phyloP scores from a whole-genome alignment of 2,113 vertebrate genomes.

The Collichthys lucidus region DNA sequence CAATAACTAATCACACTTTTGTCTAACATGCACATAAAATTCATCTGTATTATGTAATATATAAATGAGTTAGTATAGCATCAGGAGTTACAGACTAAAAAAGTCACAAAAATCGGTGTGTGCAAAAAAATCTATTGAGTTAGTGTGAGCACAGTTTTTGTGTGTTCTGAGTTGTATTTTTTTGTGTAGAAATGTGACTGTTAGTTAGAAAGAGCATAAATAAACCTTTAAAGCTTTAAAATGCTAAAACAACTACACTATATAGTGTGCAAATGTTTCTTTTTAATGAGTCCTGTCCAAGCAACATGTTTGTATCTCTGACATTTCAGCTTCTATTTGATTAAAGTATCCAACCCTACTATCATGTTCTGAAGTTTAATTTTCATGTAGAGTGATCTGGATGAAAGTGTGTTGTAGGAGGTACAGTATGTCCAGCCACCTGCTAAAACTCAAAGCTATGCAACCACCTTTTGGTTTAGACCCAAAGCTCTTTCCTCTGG shows the following conservation, averaged over 20 bases:
- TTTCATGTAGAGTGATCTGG: conserved; percentile 45
- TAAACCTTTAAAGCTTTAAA: conserved; percentile 15
- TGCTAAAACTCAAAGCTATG: conserved; percentile 55
- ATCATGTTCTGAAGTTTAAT: conserved; percentile 32
- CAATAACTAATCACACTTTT: conserved; percentile 36
- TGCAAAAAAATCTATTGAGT: conserved; percentile 7
- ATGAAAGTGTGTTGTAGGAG: conserved; percentile 47
- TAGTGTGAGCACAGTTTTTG: not conserved
- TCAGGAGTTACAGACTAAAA: conserved; percentile 39
- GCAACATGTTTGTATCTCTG: conserved; percentile 1
- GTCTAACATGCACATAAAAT: conserved; percentile 58
- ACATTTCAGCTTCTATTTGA: conserved; percentile 14
- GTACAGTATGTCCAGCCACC: conserved; percentile 38
- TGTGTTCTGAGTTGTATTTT: not conserved
- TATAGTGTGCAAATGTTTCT: conserved; percentile 17
- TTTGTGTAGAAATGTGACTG: not conserved
- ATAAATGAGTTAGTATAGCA: conserved; percentile 29
- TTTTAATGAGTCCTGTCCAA: conserved; percentile 8
- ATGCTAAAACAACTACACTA: conserved; percentile 15
- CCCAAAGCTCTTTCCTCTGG: conserved; percentile 32
- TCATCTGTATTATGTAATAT: conserved; percentile 14
- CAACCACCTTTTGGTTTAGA: conserved; percentile 29
- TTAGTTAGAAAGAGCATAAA: not conserved
- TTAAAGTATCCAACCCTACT: conserved; percentile 34
- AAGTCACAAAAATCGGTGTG: conserved; percentile 28